Base-by-base conservation (phyloP, 2,888 invertebrate species). In the Drosophila imparisetae region DNA sequence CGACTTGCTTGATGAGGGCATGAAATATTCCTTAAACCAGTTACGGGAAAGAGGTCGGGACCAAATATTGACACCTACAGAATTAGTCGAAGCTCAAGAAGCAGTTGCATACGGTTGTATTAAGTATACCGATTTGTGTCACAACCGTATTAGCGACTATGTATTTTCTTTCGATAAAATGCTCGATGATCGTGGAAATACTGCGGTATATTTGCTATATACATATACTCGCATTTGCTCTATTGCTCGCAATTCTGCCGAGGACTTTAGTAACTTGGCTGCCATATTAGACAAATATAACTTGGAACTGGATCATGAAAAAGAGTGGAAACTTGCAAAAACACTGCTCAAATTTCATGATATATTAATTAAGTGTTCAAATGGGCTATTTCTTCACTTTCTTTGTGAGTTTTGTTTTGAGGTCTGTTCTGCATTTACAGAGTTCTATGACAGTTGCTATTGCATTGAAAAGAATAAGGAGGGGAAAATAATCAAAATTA, bases 141-240 rank as follows among this genome's bases (percentile, higher is more conserved):
- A 99, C 90, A 98, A 98, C 92, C 95, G 98, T 72, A 95, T 95
- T 66, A 97, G 97, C 92, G 99, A 99, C 91, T 99, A 99, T 92
- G 95, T 99, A 2, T 99, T 99, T 93, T 99, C 98, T 1, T 99
- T 99, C 93, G 98, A 99, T 91, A 98, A 98, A 85, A 99, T 99
- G 99, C 94, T 99, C 76, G 99, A 99, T 91, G 99, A 99, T 92
- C 97, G 97, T 92, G 99, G 99, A 13, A 99, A 99, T 92, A 99
- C 99, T 0, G 99, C 99, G 0, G 99, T 98, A 0, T 99, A 99
- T 92, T 94, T 99, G 60, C 93, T 99, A 10, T 99, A 99, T 93
- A 98, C 98, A 0, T 95, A 97, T 82, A 98, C 98, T 13, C 94
- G 99, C 48, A 99, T 99, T 79, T 95, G 97, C 90, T 98, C 97